Evolutionary conservation across 1,140 invertebrate genomes (phyloP), one percentile per base, ranked within the genome.

Genomic region (Holotrichia oblita): DNA sequence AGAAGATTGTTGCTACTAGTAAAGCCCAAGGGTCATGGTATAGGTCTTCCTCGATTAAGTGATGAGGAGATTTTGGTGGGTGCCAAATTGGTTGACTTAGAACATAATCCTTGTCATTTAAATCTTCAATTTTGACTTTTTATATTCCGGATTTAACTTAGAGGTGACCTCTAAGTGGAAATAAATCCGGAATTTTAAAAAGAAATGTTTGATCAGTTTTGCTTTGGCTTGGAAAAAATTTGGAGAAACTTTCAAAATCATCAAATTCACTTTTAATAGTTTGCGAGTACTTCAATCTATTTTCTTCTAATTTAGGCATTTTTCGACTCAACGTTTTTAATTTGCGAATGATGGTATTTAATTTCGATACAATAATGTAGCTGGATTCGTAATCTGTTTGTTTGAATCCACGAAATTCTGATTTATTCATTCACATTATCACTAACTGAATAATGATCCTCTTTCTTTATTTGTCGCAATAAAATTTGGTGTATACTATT

Each of bases 1-100:
- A 80, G 80, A 90, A 90, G 42, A 90, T 90, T 0, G 89, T 90
- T 79, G 88, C 89, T 77, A 89, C 86, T 76, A 90, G 83, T 83
- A 90, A 85, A 2, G 87, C 87, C 89, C 89, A 90, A 72, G 89
- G 89, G 80, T 90, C 89, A 6, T 84, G 78, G 22, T 85, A 86
- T 24, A 90, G 88, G 64, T 87, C 86, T 83, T 90, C 89, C 84
- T 90, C 89, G 14, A 90, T 85, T 0, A 90, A 82, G 64, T 88
- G 86, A 79, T 90, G 89, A 0, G 89, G 89, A 3, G 89, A 90
- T 27, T 83, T 79, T 6, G 89, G 89, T 81, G 83, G 81, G 17
- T 61, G 72, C 76, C 79, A 77, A 17, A 76, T 69, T 69, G 61
- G 61, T 69, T 24, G 17, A 0, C 17, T 27, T 24, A 40, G 77